Evolutionary conservation across 2,797 vertebrate species (phyloP).

Genomic region (Natrix natrix): DNA sequence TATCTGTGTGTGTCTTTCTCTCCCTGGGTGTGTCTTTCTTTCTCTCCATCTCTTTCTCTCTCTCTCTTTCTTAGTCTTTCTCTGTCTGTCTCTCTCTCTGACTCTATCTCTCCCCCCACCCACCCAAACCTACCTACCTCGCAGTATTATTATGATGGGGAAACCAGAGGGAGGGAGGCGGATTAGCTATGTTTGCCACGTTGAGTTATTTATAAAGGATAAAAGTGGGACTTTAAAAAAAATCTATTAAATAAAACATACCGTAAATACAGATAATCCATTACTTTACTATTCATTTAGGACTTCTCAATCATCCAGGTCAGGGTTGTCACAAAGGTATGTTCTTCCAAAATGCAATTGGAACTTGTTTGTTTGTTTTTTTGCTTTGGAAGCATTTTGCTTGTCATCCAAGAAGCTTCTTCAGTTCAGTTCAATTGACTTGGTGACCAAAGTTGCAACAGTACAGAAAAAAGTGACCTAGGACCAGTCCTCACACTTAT

Average conservation of each 20-base stretch:
- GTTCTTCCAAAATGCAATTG: neutral
- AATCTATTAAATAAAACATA: neutral
- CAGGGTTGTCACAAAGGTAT: neutral
- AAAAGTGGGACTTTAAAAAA: neutral
- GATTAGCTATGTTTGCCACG: neutral
- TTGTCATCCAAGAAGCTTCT: neutral
- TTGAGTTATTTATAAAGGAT: neutral
- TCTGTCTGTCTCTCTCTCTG: too few species aligned
- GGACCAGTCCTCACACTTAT: neutral
- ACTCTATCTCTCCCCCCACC: too few species aligned
- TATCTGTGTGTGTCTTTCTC: fast-evolving
- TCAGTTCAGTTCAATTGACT: neutral
- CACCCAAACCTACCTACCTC: neutral
- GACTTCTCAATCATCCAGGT: neutral
- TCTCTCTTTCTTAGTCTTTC: too few species aligned
- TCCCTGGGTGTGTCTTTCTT: too few species aligned
- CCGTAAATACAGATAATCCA: neutral
- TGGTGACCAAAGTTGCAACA: neutral
- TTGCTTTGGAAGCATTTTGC: neutral
- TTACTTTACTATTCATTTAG: neutral
- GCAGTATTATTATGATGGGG: neutral
- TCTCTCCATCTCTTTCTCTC: too few species aligned
- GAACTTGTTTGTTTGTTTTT: neutral
- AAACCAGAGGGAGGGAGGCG: neutral
- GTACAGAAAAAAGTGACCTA: neutral